Conservation (phyloP, 2,888 invertebrate genomes). For the Drosophila suboccidentalis region DNA sequence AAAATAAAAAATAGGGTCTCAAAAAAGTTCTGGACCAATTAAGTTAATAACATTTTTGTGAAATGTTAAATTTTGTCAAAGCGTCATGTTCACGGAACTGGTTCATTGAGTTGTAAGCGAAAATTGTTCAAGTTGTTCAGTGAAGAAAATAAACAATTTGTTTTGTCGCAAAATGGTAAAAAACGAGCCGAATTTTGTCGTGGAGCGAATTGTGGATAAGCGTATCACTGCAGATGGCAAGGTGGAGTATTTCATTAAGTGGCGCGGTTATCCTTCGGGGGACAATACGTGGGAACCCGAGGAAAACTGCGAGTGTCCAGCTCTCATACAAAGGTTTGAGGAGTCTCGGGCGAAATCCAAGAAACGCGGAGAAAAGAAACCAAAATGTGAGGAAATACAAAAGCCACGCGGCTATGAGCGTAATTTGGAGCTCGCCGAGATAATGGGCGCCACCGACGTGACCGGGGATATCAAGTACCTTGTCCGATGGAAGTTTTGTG, state of each 20-base stretch:
- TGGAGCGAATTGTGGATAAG: conserved; percentile 95
- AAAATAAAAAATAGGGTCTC: no score
- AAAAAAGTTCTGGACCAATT: no score
- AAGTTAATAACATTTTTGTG: no score
- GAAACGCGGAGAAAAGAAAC: conserved; percentile 87
- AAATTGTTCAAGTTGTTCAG: not conserved
- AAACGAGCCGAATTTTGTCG: conserved; percentile 91
- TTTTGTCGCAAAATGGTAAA: conserved; percentile 74
- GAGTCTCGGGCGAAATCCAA: conserved; percentile 87
- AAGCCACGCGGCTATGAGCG: conserved; percentile 92
- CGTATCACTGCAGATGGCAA: conserved; percentile 89
- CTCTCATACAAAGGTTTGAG: conserved; percentile 94
- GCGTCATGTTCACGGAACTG: not conserved
- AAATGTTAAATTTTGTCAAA: no score
- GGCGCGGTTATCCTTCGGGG: conserved; percentile 92
- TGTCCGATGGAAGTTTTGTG: conserved; percentile 93
- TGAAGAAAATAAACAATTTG: conserved; percentile 8
- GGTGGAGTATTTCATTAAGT: conserved; percentile 91
- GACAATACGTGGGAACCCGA: conserved; percentile 99
- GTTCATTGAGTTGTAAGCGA: not conserved
- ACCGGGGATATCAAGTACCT: conserved; percentile 95
- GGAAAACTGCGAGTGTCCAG: conserved; percentile 96
- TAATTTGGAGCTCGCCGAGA: conserved; percentile 92
- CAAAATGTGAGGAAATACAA: conserved; percentile 87
- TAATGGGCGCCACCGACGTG: conserved; percentile 96